Conservation (phyloP, 2,888 invertebrate species). For the Drosophila lutescens region DNA sequence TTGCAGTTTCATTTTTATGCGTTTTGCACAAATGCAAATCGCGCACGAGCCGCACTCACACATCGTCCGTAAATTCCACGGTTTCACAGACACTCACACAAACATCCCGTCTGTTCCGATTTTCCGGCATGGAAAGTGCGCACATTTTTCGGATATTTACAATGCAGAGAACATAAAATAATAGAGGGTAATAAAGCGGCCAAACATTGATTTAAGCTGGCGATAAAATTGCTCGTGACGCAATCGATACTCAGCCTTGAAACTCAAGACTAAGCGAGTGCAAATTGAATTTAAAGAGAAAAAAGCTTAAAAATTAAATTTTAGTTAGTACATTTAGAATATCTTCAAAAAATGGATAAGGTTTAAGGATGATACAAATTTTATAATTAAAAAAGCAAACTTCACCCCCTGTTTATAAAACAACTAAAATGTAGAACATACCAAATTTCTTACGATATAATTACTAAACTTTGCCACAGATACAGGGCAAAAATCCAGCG, state of each 20-base stretch:
- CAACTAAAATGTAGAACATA: background rate
- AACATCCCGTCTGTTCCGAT: conserved; percentile 51
- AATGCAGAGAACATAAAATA: conserved; percentile 9
- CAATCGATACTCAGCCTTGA: conserved; percentile 16
- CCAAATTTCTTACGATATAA: conserved; percentile 3
- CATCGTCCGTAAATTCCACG: conserved; percentile 27
- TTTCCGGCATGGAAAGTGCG: conserved; percentile 14
- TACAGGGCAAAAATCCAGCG: background rate
- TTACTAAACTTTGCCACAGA: background rate
- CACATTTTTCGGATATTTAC: conserved; percentile 22
- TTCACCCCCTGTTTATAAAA: background rate
- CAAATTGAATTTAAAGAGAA: too few species aligned
- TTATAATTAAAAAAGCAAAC: background rate
- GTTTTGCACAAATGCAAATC: conserved; percentile 55
- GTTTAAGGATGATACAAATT: too few species aligned
- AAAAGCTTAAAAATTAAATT: too few species aligned
- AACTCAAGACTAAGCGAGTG: conserved; percentile 1
- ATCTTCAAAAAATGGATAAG: too few species aligned
- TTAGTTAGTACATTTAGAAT: too few species aligned
- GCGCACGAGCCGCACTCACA: conserved; percentile 21
- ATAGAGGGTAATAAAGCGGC: conserved; percentile 1
- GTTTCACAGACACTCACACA: conserved; percentile 8
- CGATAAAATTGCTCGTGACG: conserved; percentile 8
- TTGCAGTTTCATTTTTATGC: conserved; percentile 46
- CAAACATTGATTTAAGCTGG: conserved; percentile 17